Base-by-base conservation (phyloP, 2,888 invertebrate species). In the Acanthosepion esculentum region DNA sequence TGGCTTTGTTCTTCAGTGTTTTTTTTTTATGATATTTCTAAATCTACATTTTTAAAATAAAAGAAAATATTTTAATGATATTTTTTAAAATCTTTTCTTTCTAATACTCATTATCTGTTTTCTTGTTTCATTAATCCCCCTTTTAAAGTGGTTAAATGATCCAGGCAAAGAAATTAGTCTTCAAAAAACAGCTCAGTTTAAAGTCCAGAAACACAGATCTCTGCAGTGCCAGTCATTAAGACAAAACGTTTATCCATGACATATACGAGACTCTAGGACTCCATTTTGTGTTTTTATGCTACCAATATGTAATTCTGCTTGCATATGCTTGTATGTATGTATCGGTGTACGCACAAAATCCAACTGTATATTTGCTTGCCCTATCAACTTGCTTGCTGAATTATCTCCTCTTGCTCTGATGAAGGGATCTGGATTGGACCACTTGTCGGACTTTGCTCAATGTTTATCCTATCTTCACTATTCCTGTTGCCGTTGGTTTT, bases 321-420 rank as follows among this genome's bases (percentile, higher is more conserved):
- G 29, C 8, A 33, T 78, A 78, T 78, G n/a, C 78, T n/a, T 78
- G 78, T 78, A 33, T 78, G n/a, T 33, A 8, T 78, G 78, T n/a
- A 33, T 78, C 78, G 12, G n/a, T n/a, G n/a, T 78, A 12, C 5
- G n/a, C 18, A 78, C 78, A 78, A 78, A 41, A n/a, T 78, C 78
- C 33, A 29, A 64, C 64, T 26, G 64, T 26, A n/a, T n/a, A 78
- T n/a, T 5, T n/a, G n/a, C n/a, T 78, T 33, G n/a, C 78, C 33
- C 78, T 78, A 78, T 78, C 78, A 78, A 78, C 78, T 78, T 15
- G 78, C 78, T 78, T 78, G 78, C n/a, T 78, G 78, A 33, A 33
- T n/a, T 78, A 78, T 78, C 78, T 78, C 78, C n/a, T 78, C 78
- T n/a, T n/a, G 78, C n/a, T 78, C 78, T 78, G 78, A 78, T 33